phyloP scores from a whole-genome alignment of 92 coral and sea anemone genomes.

The Metridium senile region DNA sequence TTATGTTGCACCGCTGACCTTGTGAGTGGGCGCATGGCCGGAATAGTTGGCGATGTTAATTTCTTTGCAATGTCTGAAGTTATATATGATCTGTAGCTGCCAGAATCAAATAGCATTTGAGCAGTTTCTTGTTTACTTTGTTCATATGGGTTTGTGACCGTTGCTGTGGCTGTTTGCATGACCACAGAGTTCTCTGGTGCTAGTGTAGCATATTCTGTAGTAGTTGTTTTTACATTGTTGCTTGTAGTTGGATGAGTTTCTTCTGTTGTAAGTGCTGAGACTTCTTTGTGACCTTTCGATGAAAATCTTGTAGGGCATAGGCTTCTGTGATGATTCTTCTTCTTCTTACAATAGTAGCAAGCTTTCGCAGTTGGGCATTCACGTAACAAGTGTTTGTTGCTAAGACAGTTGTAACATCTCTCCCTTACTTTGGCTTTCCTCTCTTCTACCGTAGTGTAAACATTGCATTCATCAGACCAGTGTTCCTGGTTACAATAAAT shows the following conservation, averaged over 20 bases:
- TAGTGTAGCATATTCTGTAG: constrained; percentile 22
- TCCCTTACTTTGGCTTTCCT: constrained; percentile 49
- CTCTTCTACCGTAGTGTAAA: too few species aligned
- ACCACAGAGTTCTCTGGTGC: constrained; percentile 33
- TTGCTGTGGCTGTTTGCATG: constrained; percentile 33
- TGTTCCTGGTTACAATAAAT: too few species aligned
- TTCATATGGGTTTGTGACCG: constrained; percentile 20
- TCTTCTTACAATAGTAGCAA: constrained; percentile 20
- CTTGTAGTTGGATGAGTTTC: constrained; percentile 2
- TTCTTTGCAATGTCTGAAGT: constrained; percentile 26
- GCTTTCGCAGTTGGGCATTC: too few species aligned
- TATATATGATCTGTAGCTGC: constrained; percentile 45
- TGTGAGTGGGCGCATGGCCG: too few species aligned
- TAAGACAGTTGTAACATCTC: constrained; percentile 48
- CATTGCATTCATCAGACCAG: too few species aligned
- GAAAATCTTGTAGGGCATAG: constrained; percentile 28
- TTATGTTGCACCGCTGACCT: too few species aligned
- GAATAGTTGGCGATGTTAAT: too few species aligned
- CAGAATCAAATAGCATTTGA: constrained; percentile 37
- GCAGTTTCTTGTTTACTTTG: constrained; percentile 19
- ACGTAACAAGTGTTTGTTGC: too few species aligned
- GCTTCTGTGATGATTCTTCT: constrained; percentile 32
- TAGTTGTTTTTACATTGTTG: not conserved
- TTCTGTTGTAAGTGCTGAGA: constrained; percentile 14
- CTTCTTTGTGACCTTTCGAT: constrained; percentile 7